These are phyloP conservation scores for Mohoua ochrocephala DNA, from an alignment of 2,113 vertebrate genomes.

Conservation along the genomic window DNA sequence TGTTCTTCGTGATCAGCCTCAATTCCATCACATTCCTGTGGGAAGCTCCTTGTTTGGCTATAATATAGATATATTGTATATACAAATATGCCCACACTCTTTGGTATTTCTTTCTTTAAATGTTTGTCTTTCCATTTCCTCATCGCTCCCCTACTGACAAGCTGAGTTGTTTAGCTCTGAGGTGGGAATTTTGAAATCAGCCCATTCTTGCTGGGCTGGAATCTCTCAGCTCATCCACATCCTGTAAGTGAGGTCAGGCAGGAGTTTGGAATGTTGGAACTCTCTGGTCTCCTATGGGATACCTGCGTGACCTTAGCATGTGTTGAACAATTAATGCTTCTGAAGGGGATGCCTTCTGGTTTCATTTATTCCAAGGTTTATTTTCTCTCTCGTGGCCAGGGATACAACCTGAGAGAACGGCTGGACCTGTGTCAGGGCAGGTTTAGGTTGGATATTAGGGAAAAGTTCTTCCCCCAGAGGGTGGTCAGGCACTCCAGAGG, in stretches of 20 bases:
- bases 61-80: too few species aligned
- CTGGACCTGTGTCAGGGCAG: background rate
- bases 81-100: background rate
- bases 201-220: background rate
- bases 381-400: background rate
- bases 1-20: background rate
- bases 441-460: background rate
- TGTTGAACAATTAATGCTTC: background rate
- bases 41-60: background rate
- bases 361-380: background rate
- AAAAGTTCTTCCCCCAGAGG: background rate
- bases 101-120: background rate
- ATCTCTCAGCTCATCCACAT: background rate
- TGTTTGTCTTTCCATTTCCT: conserved; percentile 24
- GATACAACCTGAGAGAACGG: background rate
- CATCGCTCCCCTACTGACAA: background rate
- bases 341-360: background rate
- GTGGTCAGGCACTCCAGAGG: background rate
- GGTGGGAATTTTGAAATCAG: background rate
- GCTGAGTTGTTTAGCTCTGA: background rate
- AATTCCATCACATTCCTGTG: background rate
- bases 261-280: background rate
- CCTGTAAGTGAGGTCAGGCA: background rate
- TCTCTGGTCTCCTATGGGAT: background rate
- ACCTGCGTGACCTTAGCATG: rapidly evolving